Evolutionary conservation across 1,140 invertebrate species (phyloP).

Genomic region (Zaprionus ghesquierei): DNA sequence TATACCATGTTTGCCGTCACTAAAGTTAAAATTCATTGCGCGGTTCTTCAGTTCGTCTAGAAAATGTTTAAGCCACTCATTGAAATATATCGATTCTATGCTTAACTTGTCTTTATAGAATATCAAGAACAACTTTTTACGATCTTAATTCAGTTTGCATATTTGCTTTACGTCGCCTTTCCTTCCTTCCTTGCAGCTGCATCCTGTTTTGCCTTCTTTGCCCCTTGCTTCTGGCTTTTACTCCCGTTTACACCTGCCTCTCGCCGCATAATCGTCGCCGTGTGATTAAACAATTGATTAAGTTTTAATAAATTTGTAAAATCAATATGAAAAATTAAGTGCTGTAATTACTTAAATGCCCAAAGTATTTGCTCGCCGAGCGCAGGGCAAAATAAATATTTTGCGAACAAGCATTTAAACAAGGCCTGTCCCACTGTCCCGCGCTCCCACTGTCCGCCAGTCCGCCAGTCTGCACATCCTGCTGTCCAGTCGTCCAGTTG

Average conservation of each 20-base stretch:
- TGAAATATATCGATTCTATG: too few species aligned
- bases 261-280: too few species aligned
- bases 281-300: slow-evolving; percentile 75
- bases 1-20: too few species aligned
- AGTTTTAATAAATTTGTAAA: slow-evolving; percentile 78
- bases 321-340: slow-evolving; percentile 80
- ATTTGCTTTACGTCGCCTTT: too few species aligned
- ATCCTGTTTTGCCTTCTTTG: background rate
- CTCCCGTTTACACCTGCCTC: slow-evolving; percentile 15
- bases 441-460: background rate
- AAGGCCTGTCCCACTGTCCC: slow-evolving; percentile 1
- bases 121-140: too few species aligned
- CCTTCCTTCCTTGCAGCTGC: too few species aligned
- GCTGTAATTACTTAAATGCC: slow-evolving; percentile 77
- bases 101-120: too few species aligned
- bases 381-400: slow-evolving; percentile 69
- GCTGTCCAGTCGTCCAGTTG: background rate
- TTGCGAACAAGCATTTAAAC: slow-evolving; percentile 67
- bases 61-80: too few species aligned
- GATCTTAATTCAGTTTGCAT: too few species aligned
- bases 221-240: too few species aligned
- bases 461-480: background rate
- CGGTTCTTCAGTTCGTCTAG: too few species aligned
- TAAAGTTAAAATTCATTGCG: too few species aligned
- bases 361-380: slow-evolving; percentile 57